Evolutionary conservation across 2,113 vertebrate genomes (phyloP), one percentile per base, ranked within the genome.

Genomic region (Muntiacus reevesi): DNA sequence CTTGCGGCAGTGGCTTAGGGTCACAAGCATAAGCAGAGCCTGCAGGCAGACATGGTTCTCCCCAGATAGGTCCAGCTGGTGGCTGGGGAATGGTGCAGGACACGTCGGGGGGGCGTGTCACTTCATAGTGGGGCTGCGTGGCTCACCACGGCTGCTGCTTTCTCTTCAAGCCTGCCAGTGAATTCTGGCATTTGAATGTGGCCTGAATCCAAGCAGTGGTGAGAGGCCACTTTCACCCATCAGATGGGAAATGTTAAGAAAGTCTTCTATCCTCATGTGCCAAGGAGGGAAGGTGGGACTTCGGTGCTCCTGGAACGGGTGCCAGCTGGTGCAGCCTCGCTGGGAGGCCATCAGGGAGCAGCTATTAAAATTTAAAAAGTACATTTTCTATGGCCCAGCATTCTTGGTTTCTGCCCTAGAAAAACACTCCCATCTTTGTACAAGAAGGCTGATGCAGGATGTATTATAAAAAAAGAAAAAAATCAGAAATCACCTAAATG

Each of bases 71-170:
- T 21, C 82, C 28, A 76, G 23, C 16, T 1, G 28, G 33, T 7
- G 71, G 54, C 47, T 33, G 40, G 83, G 27, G 19, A 27, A 10
- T 7, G 8, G 40, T 45, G 91, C 2, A 19, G 78, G 62, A 45
- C 60, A 55, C 1, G 0, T 67, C 1, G 3, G 6, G 43, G 12
- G 12, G 9, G 43, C 0, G 0, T 4, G 64, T 50, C 57, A 14
- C 87, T 79, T 30, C 14, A 0, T 12, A 40, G 23, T 1, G 27
- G 82, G 27, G 62, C 10, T 13, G 30, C 2, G 9, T 16, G 25
- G 13, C 36, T 40, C 64, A 21, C 79, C 10, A 14, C 1, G 1
- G 54, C 19, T 76, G 83, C 36, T 8, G 12, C 47, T 17, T 57
- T 25, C 54, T 19, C 47, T 47, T 47, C 33, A 2, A 43, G 27